A percentile compares a stretch with the other conserved stretches of the same genome.
These are phyloP conservation scores for Pollenia amentaria DNA, from an alignment of 2,888 invertebrate species.

Conservation along the genomic window DNA sequence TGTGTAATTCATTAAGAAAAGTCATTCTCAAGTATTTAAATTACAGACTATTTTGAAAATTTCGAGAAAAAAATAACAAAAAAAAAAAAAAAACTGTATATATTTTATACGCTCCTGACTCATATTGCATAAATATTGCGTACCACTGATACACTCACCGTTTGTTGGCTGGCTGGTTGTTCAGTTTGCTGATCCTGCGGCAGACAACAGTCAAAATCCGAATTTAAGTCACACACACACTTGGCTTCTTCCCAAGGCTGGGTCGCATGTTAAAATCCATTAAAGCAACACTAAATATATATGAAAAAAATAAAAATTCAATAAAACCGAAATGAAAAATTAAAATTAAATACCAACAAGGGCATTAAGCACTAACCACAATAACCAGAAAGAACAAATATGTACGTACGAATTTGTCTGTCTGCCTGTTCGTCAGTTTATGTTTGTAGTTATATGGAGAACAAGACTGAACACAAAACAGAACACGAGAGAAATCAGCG, in stretches of 20 bases:
- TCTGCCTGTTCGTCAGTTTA: conserved; percentile 25
- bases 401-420: conserved; percentile 12
- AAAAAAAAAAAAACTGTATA: not conserved
- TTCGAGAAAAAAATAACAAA: conserved; percentile 20
- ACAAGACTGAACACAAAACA: conserved; percentile 54
- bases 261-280: conserved; percentile 77
- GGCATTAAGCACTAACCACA: conserved; percentile 71
- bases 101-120: conserved; percentile 60
- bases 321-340: conserved; percentile 74
- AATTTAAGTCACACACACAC: conserved; percentile 69
- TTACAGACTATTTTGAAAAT: conserved; percentile 55
- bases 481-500: conserved; percentile 67
- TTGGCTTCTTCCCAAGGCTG: conserved; percentile 72
- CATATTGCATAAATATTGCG: conserved; percentile 55
- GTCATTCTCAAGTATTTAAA: conserved; percentile 59
- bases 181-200: conserved; percentile 61
- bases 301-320: conserved; percentile 68
- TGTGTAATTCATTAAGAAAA: conserved; percentile 64
- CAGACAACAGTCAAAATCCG: conserved; percentile 67
- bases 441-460: conserved; percentile 35
- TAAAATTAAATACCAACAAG: conserved; percentile 74
- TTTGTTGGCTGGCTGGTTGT: conserved; percentile 18
- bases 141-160: conserved; percentile 25
- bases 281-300: conserved; percentile 75
- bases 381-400: conserved; percentile 58